Percentiles rank a stretch among this genome's conserved stretches.
phyloP scores from a whole-genome alignment of 2,797 vertebrate genomes.

The Delichon dasypus region DNA sequence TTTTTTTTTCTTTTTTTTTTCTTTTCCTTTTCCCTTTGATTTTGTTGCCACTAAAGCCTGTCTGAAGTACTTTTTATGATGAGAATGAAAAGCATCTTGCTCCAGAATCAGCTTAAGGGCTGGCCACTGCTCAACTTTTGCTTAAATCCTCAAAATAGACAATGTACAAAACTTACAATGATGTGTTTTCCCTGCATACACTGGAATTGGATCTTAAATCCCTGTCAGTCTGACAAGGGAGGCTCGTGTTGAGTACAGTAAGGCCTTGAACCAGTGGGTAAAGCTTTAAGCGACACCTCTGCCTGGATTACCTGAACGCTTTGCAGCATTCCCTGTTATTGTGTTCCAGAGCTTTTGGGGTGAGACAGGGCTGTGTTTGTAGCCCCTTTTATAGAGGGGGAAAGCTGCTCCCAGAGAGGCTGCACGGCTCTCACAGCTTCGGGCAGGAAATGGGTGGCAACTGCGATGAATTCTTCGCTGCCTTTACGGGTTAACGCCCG shows the following conservation, averaged over 20 bases:
- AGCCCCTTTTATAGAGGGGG: neutral
- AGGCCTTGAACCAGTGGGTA: neutral
- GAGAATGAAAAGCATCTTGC: neutral
- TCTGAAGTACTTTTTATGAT: neutral
- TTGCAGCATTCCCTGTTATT: neutral
- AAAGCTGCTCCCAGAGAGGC: neutral
- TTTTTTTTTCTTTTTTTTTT: too few relatives aligned
- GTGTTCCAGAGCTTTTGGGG: neutral
- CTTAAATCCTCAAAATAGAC: neutral
- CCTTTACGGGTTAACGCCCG: neutral
- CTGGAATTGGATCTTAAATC: neutral
- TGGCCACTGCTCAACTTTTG: neutral
- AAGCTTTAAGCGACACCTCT: neutral
- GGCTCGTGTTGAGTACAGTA: neutral
- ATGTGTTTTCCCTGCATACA: neutral
- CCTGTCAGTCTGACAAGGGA: neutral
- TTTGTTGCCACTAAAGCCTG: neutral
- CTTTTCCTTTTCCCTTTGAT: rapidly evolving
- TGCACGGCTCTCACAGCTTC: neutral
- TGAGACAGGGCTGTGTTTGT: neutral
- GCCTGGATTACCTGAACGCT: neutral
- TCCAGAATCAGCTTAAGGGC: neutral
- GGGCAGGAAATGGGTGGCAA: slow-evolving; percentile 12
- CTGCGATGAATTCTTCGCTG: neutral
- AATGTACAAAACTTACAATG: neutral